A percentile compares a stretch with the other conserved stretches of the same genome.
These are phyloP conservation scores for Origma solitaria DNA, from an alignment of 2,113 vertebrate species.

Conservation along the genomic window DNA sequence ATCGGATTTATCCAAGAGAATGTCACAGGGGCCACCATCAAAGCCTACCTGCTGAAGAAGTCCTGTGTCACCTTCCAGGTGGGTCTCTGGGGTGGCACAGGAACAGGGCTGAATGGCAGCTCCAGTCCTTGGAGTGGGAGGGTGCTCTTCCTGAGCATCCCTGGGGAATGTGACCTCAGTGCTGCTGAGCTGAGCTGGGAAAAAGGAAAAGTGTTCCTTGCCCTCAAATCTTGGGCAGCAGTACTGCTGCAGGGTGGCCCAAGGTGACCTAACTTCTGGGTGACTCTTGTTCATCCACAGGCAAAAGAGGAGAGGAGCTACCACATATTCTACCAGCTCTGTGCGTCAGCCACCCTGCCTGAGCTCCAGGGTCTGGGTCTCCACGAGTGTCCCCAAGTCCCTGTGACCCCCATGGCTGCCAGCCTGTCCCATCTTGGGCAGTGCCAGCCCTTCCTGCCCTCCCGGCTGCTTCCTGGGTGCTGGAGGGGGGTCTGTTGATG, in stretches of 20 bases:
- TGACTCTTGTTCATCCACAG: slow-evolving; percentile 22
- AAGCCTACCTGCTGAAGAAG: slow-evolving; percentile 80
- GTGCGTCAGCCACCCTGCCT: neutral
- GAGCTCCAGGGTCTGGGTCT: slow-evolving; percentile 70
- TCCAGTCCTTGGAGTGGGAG: neutral
- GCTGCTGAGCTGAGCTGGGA: neutral
- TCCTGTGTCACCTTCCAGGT: slow-evolving; percentile 82
- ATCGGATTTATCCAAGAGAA: slow-evolving; percentile 71
- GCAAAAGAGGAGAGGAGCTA: neutral
- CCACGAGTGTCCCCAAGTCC: slow-evolving; percentile 36
- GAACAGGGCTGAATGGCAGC: neutral
- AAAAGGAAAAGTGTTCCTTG: neutral
- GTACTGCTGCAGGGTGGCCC: neutral
- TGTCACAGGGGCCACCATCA: slow-evolving; percentile 77
- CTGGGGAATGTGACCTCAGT: rapidly evolving
- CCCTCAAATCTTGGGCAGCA: neutral
- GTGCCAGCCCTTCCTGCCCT: neutral
- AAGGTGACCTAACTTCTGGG: neutral
- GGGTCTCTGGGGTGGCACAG: neutral
- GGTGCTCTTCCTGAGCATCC: neutral
- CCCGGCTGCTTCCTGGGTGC: neutral
- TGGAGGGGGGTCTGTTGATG: neutral
- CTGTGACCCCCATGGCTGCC: neutral
- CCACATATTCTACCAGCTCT: slow-evolving; percentile 30
- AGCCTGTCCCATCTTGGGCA: neutral